phyloP scores from a whole-genome alignment of 2,888 invertebrate species.

The Noctua janthina region DNA sequence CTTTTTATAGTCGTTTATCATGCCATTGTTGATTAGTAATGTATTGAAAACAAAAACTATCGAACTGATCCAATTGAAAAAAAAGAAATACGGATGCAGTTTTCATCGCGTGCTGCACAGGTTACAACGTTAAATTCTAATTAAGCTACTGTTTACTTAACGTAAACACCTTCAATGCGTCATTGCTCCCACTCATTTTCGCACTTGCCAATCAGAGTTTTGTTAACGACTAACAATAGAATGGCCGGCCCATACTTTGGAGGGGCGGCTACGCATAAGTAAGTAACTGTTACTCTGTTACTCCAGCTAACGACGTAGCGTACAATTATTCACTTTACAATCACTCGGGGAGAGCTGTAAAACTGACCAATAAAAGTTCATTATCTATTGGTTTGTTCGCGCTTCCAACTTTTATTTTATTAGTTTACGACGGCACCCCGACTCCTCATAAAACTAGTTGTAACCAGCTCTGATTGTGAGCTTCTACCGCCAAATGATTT shows the following conservation, averaged over 20 bases:
- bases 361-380: constrained; percentile 91
- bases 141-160: constrained; percentile 43
- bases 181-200: constrained; percentile 64
- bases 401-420: constrained; percentile 89
- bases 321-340: constrained; percentile 79
- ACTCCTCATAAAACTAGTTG: constrained; percentile 80
- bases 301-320: constrained; percentile 50
- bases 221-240: constrained; percentile 67
- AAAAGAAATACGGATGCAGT: not conserved
- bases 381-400: constrained; percentile 89
- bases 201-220: constrained; percentile 72
- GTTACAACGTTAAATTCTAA: constrained; percentile 33
- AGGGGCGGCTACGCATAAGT: constrained; percentile 62
- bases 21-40: constrained; percentile 30
- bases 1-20: constrained; percentile 48
- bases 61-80: not conserved
- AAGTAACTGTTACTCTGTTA: constrained; percentile 46
- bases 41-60: constrained; percentile 23
- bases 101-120: constrained; percentile 33
- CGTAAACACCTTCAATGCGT: constrained; percentile 57
- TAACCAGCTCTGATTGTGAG: constrained; percentile 73
- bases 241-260: constrained; percentile 51
- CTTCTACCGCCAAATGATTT: constrained; percentile 66
- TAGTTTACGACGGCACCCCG: constrained; percentile 81
- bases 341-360: constrained; percentile 87